Conservation (phyloP, 2,113 vertebrate species). For the Plecturocebus donacophilus region DNA sequence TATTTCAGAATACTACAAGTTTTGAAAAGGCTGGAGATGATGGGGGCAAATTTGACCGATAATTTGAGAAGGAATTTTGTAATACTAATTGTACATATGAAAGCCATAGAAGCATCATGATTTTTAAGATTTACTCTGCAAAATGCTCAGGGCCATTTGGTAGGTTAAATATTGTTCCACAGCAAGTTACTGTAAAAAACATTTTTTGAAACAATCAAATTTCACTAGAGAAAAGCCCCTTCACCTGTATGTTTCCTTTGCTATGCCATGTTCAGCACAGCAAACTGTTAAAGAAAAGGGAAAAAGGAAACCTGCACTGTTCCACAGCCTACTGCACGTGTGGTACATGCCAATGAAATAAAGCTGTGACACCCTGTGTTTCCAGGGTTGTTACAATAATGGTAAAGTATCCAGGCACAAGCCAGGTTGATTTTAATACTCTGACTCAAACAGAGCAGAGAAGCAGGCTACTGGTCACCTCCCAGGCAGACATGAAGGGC, state of each 20-base stretch:
- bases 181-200: background rate
- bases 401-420: background rate
- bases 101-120: background rate
- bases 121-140: conserved; percentile 55
- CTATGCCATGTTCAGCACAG: background rate
- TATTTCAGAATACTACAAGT: background rate
- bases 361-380: background rate
- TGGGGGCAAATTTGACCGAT: background rate
- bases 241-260: background rate
- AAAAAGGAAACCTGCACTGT: background rate
- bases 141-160: conserved; percentile 20
- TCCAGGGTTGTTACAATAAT: background rate
- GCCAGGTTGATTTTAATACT: background rate
- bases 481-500: background rate
- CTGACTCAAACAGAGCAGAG: background rate
- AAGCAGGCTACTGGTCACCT: background rate
- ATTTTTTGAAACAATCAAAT: conserved; percentile 31
- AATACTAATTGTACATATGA: background rate
- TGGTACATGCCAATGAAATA: background rate
- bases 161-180: conserved; percentile 46
- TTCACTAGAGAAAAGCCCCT: background rate
- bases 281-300: background rate
- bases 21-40: background rate
- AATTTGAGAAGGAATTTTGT: background rate
- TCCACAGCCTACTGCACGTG: background rate